Base-by-base conservation (phyloP, 2,113 vertebrate species). In the Phalacrocorax aristotelis region DNA sequence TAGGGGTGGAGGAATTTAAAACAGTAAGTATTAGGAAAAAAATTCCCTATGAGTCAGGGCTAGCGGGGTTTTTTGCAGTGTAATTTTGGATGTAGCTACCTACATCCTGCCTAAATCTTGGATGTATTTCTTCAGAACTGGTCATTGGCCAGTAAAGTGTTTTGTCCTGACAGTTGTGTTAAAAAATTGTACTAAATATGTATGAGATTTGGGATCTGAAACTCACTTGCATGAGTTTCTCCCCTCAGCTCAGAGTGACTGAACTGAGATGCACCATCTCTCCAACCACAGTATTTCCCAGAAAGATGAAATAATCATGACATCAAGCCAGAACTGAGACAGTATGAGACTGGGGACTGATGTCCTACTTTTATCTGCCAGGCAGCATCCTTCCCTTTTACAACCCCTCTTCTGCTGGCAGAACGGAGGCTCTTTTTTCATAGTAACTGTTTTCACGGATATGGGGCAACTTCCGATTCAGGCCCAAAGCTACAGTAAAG, bases 281-380 rank as follows among this genome's bases (percentile, higher is more conserved):
- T 89, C 44, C 52, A 93, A 49, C 34, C 42, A 54, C 49, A n/a
- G 36, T 49, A 44, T 69, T 94, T 95, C 87, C 57, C 87, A 95
- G 62, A 34, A 94, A 88, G 36, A 94, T 80, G 57, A 96, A 96
- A 94, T 94, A 93, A 87, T 85, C 52, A 91, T 93, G 92, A 90
- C 17, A 54, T 38, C 34, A 42, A 77, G 46, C 21, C 81, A 95
- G 82, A 95, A 65, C 30, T 77, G 85, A 85, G 66, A 54, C 23
- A 69, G 19, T 30, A 17, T 49, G 61, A 85, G 62, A 74, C 2
- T 54, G 25, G 14, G 65, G 12, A 42, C 66, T 77, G 52, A 71
- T 84, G 89, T 75, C 70, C 66, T 91, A 40, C 49, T 79, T 89
- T 61, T 82, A 10, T 72, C 58, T 80, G 58, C 75, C 71, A 77